phyloP scores from a whole-genome alignment of 2,113 vertebrate genomes.

The Eleginops maclovinus region DNA sequence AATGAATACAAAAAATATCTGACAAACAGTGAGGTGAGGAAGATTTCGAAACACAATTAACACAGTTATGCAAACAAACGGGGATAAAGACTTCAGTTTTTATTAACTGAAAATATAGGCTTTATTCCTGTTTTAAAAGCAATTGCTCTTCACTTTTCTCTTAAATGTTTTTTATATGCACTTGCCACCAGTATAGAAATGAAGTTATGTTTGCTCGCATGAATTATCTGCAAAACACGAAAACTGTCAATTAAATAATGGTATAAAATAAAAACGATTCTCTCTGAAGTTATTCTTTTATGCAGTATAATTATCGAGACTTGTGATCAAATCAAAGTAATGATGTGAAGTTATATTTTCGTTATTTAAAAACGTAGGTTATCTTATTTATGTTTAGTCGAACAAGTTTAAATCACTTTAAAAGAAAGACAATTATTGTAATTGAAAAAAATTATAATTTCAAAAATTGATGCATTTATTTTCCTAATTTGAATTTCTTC shows the following conservation, averaged over 20 bases:
- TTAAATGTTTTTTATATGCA: constrained; percentile 7
- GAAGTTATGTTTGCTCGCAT: constrained; percentile 19
- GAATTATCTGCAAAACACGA: constrained; percentile 11
- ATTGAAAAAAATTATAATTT: not conserved
- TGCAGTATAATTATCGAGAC: not conserved
- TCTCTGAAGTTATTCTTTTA: constrained; percentile 9
- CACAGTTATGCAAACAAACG: no score
- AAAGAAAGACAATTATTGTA: not conserved
- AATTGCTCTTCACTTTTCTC: not conserved
- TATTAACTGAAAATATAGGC: not conserved
- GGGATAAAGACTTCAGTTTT: not conserved
- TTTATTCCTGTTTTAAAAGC: constrained; percentile 4
- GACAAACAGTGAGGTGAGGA: not conserved
- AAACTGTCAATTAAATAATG: not conserved
- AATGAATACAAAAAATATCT: not conserved
- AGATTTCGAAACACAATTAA: no score
- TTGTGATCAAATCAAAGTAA: no score
- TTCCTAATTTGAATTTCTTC: no score
- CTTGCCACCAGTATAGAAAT: constrained; percentile 1
- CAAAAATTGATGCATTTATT: constrained; percentile 26
- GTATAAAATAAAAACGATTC: not conserved
- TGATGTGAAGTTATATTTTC: no score
- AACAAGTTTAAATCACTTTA: not conserved
- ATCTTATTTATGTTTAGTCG: not conserved
- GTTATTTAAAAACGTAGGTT: not conserved